phyloP scores from a whole-genome alignment of 2,888 invertebrate species.

The Macrophya alboannulata region DNA sequence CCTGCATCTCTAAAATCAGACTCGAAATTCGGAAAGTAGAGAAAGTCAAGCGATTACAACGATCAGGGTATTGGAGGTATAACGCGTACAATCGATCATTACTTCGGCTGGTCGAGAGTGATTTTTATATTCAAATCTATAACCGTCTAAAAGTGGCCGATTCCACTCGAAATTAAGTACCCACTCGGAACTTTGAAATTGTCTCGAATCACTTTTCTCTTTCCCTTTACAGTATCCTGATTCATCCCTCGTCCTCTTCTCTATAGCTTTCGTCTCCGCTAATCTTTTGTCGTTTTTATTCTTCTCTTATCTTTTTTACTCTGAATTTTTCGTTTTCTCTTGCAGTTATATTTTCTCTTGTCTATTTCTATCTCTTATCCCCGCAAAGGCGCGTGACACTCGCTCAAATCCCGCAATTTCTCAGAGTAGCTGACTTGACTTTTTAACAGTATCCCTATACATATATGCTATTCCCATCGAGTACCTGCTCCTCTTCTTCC shows the following conservation, averaged over 20 bases:
- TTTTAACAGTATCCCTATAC: constrained; percentile 56
- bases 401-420: constrained; percentile 61
- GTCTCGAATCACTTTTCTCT: constrained; percentile 49
- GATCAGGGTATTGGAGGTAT: background rate
- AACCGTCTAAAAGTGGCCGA: constrained; percentile 38
- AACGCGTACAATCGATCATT: background rate
- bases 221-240: background rate
- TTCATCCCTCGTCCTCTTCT: background rate
- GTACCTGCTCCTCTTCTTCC: background rate
- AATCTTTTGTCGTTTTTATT: constrained; percentile 19
- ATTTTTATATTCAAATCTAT: constrained; percentile 46
- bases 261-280: background rate
- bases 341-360: background rate
- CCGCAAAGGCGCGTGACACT: constrained; percentile 46
- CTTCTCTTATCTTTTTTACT: background rate
- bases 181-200: constrained; percentile 56
- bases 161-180: constrained; percentile 50
- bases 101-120: background rate
- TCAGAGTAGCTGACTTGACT: constrained; percentile 65
- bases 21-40: background rate
- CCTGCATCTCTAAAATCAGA: background rate
- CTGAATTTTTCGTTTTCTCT: background rate
- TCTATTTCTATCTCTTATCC: background rate
- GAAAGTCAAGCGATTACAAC: background rate
- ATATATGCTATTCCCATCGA: constrained; percentile 15